These are phyloP conservation scores for Centroberyx gerrardi DNA, from an alignment of 2,797 vertebrate genomes.

Conservation along the genomic window DNA sequence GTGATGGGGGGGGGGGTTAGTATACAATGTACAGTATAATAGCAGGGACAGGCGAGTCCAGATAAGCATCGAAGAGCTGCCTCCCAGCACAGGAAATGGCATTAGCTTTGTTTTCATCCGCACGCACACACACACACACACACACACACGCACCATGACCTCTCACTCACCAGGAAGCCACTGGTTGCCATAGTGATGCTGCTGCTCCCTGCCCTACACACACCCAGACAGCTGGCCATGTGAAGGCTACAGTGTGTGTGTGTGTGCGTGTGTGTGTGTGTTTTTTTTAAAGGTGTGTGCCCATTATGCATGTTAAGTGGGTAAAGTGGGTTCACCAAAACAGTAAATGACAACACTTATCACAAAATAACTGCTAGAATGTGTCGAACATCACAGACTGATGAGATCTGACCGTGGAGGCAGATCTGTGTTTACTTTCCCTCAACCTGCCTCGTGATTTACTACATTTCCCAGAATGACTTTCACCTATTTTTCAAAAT, in stretches of 20 bases:
- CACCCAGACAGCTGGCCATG: slow-evolving; percentile 21
- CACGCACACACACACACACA: slow-evolving; percentile 20
- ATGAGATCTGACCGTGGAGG: no score
- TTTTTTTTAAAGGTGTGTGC: slow-evolving; percentile 7
- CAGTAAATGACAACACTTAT: no score
- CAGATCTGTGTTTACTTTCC: no score
- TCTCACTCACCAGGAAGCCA: slow-evolving; percentile 62
- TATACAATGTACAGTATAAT: slow-evolving; percentile 5
- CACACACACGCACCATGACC: slow-evolving; percentile 60
- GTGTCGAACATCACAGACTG: no score
- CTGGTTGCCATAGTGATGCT: slow-evolving; percentile 79
- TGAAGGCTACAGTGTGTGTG: not conserved
- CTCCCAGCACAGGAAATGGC: slow-evolving; percentile 80
- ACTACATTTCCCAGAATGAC: no score
- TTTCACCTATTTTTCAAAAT: no score
- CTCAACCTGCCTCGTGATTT: no score
- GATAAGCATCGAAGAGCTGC: slow-evolving; percentile 78
- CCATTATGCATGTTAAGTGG: not conserved
- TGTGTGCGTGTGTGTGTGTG: not conserved
- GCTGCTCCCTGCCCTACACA: slow-evolving; percentile 36
- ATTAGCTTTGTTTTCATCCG: slow-evolving; percentile 75
- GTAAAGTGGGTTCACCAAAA: no score
- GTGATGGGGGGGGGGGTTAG: no score
- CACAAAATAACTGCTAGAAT: no score
- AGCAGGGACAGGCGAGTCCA: slow-evolving; percentile 45